Evolutionary conservation across 2,888 invertebrate genomes (phyloP), one percentile per base, ranked within the genome.

Genomic region (Leptogaster cylindrica): DNA sequence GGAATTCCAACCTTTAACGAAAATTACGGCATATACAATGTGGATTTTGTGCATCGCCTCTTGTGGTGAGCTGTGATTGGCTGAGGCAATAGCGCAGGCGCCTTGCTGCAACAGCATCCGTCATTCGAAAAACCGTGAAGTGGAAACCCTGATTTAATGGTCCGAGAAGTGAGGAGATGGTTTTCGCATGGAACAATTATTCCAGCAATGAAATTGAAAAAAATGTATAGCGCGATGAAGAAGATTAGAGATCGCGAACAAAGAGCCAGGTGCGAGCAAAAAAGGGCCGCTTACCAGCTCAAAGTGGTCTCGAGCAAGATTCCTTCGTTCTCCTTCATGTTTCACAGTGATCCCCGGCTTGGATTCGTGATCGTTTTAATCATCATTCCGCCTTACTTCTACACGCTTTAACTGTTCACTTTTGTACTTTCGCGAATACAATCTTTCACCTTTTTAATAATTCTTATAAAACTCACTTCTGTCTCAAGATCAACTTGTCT

Each of bases 241-340:
- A n/a, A 2, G 36, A 23, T 33, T 55, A 23, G 55, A 36, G 12
- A 20, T 2, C 18, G 18, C 7, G 20, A n/a, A 1, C 16, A 16
- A 25, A 36, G 23, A 20, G 36, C 33, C 46, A 31, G 25, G 18
- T 25, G 16, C 44, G 41, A 51, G n/a, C 46, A 46, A 31, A 14
- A 18, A 41, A 68, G 50, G 48, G 39, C 25, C 31, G 70, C 69
- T 72, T 73, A 73, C 73, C 73, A 73, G 70, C 70, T 72, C 61
- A 72, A 68, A 66, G 73, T 68, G 68, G 70, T 70, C 51, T 73
- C 72, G 70, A 73, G 58, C 63, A 73, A 69, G 68, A 72, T 69
- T 71, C 72, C 73, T 39, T 72, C 72, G 70, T 70, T 71, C 61
- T 69, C 70, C 68, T 72, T 72, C 73, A 73, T 73, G 70, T 71